These are phyloP conservation scores for Drosophila austrosaltans DNA, from an alignment of 2,888 invertebrate species.

Conservation along the genomic window DNA sequence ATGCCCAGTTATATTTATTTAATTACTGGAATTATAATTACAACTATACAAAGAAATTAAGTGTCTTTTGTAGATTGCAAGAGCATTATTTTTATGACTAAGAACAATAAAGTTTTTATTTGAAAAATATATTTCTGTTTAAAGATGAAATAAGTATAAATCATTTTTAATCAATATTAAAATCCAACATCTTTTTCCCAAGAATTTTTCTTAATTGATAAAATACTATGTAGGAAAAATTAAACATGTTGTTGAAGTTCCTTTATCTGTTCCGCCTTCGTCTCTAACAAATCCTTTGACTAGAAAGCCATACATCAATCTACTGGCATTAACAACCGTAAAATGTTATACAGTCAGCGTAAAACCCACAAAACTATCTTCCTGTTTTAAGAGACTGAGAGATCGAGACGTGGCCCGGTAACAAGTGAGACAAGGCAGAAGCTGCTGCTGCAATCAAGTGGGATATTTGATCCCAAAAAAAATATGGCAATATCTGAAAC, in stretches of 20 bases:
- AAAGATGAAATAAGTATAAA: too few species aligned
- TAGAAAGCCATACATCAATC: conserved; percentile 63
- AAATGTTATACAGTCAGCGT: conserved; percentile 64
- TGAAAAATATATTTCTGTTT: too few species aligned
- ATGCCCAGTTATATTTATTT: conserved; percentile 59
- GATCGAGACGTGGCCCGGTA: conserved; percentile 58
- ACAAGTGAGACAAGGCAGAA: conserved; percentile 46
- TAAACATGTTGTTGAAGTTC: neutral
- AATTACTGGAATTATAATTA: neutral
- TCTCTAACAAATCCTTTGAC: neutral
- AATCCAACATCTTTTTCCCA: too few species aligned
- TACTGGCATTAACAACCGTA: conserved; percentile 68
- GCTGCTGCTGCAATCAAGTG: conserved; percentile 5
- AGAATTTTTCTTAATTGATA: neutral
- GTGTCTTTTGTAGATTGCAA: neutral
- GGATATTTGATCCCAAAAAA: neutral
- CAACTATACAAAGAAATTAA: neutral
- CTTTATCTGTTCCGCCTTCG: conserved; percentile 7
- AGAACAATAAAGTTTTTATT: too few species aligned
- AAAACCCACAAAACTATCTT: conserved; percentile 73
- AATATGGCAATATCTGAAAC: too few species aligned
- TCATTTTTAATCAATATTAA: neutral
- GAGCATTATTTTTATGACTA: too few species aligned
- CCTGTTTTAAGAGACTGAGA: conserved; percentile 20
- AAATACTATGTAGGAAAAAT: neutral